Conservation (phyloP, 1,140 invertebrate species). For the Apis florea region DNA sequence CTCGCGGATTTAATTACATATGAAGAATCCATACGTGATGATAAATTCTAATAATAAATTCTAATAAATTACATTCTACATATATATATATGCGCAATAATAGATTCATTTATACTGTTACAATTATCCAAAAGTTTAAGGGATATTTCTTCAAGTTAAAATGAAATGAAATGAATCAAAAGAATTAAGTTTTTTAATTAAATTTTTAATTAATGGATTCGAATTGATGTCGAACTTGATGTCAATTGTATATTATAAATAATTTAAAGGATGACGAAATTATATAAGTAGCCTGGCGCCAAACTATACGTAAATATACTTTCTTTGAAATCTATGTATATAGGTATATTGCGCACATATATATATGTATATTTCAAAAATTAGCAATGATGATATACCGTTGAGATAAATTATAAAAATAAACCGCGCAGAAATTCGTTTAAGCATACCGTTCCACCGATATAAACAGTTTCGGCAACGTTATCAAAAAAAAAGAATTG, state of each 20-base stretch:
- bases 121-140: too few relatives aligned
- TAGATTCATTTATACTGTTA: too few relatives aligned
- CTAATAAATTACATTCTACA: too few relatives aligned
- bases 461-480: background rate
- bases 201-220: too few relatives aligned
- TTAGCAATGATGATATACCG: background rate
- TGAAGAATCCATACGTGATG: too few relatives aligned
- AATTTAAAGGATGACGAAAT: background rate
- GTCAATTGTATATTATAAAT: background rate
- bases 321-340: background rate
- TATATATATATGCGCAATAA: too few relatives aligned
- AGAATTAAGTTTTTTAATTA: too few relatives aligned
- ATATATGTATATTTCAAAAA: background rate
- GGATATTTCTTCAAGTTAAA: too few relatives aligned
- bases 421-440: background rate
- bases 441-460: background rate
- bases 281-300: background rate
- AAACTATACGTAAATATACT: background rate
- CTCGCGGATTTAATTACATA: too few relatives aligned
- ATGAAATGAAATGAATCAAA: too few relatives aligned
- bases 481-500: background rate
- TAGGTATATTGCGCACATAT: background rate
- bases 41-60: too few relatives aligned
- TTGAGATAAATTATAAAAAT: background rate
- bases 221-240: too few relatives aligned